Base-by-base conservation (phyloP, 2,113 vertebrate genomes). In the Deroptyus accipitrinus region DNA sequence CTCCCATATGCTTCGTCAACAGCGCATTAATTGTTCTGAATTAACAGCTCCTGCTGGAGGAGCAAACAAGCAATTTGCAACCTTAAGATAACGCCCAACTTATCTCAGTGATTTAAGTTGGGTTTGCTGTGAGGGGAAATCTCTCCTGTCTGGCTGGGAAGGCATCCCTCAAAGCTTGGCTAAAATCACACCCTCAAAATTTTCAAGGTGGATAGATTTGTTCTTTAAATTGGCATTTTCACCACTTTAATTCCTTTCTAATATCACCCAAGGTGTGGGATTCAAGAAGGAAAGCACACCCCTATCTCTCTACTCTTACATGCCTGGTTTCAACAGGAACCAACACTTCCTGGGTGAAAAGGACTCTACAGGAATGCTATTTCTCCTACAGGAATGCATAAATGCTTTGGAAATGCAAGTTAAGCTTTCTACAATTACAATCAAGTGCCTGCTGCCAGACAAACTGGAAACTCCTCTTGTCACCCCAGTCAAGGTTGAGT, bases 31-130 rank as follows among this genome's bases (percentile, higher is more conserved):
- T 97, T 97, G 97, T 97, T 97, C 96, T 96, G 96, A 98, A 97
- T 95, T 97, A 98, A 97, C 95, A 94, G 92, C 97, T 98, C 97
- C 97, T 98, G 97, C 98, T 98, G 97, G 97, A 97, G 97, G 87
- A 98, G 94, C 97, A 98, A 97, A 97, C 97, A 96, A 95, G 95
- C 97, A 93, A 55, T 97, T 97, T 97, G 95, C 93, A 98, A 74
- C 97, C 90, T 95, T 94, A 97, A 97, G 97, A 97, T 94, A 98
- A 98, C 42, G 55, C 94, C 92, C 97, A 97, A 94, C 82, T 97
- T 97, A 97, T 97, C 92, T 88, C 94, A 91, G 95, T 86, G 95
- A 97, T 95, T 96, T 97, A 96, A 96, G 63, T 82, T 72, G 70
- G 66, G 27, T 59, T 59, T 59, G 33, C 57, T 35, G 33, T 35